phyloP scores from a whole-genome alignment of 2,797 vertebrate genomes.

The Fistularia tabacaria region DNA sequence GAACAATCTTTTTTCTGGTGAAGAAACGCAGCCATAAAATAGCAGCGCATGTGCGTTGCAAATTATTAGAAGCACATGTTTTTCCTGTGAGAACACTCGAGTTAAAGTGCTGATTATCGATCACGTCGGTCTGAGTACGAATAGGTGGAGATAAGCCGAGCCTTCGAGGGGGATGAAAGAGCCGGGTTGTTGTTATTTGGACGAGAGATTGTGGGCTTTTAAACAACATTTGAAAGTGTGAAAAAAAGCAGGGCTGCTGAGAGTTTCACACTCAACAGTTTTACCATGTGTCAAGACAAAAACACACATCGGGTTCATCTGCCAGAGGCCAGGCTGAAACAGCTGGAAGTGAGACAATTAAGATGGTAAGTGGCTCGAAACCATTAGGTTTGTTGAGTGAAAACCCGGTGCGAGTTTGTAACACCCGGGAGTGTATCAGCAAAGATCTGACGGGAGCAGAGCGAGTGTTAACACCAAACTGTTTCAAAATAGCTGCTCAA shows the following conservation, averaged over 20 bases:
- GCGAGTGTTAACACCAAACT: no score
- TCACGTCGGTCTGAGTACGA: background rate
- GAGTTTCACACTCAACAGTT: slow-evolving; percentile 36
- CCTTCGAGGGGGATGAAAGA: slow-evolving; percentile 7
- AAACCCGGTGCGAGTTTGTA: background rate
- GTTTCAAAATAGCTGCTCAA: no score
- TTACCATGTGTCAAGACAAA: slow-evolving; percentile 47
- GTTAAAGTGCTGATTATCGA: slow-evolving; percentile 12
- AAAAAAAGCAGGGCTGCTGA: slow-evolving; percentile 31
- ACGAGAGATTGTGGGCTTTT: background rate
- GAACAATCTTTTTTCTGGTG: slow-evolving; percentile 4
- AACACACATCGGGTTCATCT: slow-evolving; percentile 19
- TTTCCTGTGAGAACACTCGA: slow-evolving; percentile 7
- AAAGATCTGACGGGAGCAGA: background rate
- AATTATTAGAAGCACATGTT: slow-evolving; percentile 26
- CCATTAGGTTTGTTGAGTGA: slow-evolving; percentile 1
- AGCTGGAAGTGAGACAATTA: background rate
- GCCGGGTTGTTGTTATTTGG: background rate
- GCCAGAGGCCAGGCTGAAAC: slow-evolving; percentile 6
- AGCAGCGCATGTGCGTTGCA: slow-evolving; percentile 7
- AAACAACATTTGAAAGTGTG: slow-evolving; percentile 36
- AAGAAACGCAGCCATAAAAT: slow-evolving; percentile 17
- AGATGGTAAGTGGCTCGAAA: no score
- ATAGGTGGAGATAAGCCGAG: slow-evolving; percentile 4
- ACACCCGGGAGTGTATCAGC: background rate